Conservation (phyloP, 2,888 invertebrate genomes). For the Drosophila basisetae region DNA sequence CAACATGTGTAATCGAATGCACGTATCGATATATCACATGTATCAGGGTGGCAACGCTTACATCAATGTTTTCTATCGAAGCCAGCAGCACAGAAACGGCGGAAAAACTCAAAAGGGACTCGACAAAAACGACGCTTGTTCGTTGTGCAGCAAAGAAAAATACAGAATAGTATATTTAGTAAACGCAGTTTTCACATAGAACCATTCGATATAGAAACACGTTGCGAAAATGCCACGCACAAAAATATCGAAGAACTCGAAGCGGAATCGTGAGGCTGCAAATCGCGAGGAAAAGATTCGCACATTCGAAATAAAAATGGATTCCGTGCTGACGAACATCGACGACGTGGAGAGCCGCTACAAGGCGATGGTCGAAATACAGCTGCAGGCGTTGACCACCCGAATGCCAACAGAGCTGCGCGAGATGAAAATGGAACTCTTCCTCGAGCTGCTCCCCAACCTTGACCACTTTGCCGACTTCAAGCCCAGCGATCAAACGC, state of each 20-base stretch:
- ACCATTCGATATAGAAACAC: neutral
- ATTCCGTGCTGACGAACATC: slow-evolving; percentile 66
- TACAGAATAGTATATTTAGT: neutral
- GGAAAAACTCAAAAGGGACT: slow-evolving; percentile 62
- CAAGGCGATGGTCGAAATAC: slow-evolving; percentile 52
- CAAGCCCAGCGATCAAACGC: slow-evolving; percentile 69
- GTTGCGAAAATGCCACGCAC: slow-evolving; percentile 83
- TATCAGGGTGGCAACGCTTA: neutral
- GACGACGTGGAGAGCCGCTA: slow-evolving; percentile 66
- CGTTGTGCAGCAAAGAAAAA: slow-evolving; percentile 12
- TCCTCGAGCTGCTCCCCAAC: slow-evolving; percentile 70
- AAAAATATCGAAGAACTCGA: slow-evolving; percentile 83
- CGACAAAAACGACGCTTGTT: slow-evolving; percentile 34
- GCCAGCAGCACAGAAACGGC: slow-evolving; percentile 57
- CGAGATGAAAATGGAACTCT: slow-evolving; percentile 77
- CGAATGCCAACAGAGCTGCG: slow-evolving; percentile 69
- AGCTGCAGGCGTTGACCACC: slow-evolving; percentile 55
- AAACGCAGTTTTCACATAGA: slow-evolving; percentile 2
- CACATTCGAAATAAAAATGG: slow-evolving; percentile 78
- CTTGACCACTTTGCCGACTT: slow-evolving; percentile 61
- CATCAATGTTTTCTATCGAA: slow-evolving; percentile 35
- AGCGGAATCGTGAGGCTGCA: slow-evolving; percentile 84
- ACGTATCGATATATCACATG: slow-evolving; percentile 3
- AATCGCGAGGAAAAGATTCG: slow-evolving; percentile 83
- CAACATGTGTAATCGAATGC: neutral